Base-by-base conservation (phyloP, 2,888 invertebrate genomes). In the Syritta pipiens region DNA sequence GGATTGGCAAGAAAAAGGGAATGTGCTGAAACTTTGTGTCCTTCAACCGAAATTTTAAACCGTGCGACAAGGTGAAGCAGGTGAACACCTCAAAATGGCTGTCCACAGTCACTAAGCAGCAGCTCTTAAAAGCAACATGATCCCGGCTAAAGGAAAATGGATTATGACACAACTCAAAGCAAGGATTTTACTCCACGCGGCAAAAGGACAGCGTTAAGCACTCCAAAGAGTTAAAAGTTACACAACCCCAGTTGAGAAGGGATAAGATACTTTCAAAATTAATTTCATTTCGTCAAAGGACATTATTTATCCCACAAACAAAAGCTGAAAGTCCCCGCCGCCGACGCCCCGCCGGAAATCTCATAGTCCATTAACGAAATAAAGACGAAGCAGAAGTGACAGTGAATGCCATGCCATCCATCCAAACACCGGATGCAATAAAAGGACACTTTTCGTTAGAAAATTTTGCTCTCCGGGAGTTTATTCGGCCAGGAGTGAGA, bases 361-460 rank as follows among this genome's bases (percentile, higher is more conserved):
- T 22, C 32, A 30, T 4, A 63, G 42, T 44, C 42, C 42, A 63
- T 63, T 53, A 28, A 12, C 30, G 19, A 35, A 46, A 60, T 12
- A 24, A 22, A 24, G 32, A 32, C 24, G 3, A 0, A 20, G 10
- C 3, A 5, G 7, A n/a, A 51, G 17, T 30, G 63, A 10, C 63
- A 42, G 40, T 14, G 20, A 63, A 51, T 40, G 40, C 20, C 14
- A 28, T 22, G 4, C n/a, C 42, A 63, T 63, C 51, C 42, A 63
- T 63, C 51, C 30, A 51, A n/a, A 30, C 30, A 22, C 63, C 51
- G 63, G 63, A 63, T 42, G 63, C 63, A 63, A 63, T 63, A 53
- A 63, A 63, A 63, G 63, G 51, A 42, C 51, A 53, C 63, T 30
- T 51, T 42, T 51, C 24, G 40, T 42, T 17, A 51, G 42, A 63